A percentile compares a stretch with the other conserved stretches of the same genome.
phyloP scores from a whole-genome alignment of 2,888 invertebrate species.

The Pogonocherus hispidulus region DNA sequence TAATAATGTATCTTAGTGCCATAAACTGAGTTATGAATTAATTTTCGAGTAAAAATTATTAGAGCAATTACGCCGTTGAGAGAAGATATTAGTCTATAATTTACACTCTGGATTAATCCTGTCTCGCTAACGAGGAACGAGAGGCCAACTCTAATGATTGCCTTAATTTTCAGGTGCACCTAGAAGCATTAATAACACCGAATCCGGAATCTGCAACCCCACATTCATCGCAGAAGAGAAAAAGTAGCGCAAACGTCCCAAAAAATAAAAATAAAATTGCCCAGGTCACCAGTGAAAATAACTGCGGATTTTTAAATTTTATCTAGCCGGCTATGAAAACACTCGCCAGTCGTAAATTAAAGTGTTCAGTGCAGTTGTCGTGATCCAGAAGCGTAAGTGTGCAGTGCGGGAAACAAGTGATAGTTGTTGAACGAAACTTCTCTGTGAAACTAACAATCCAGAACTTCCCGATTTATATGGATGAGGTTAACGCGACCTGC shows the following conservation, averaged over 20 bases:
- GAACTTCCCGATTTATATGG: slow-evolving; percentile 46
- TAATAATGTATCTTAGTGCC: background rate
- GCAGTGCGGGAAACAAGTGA: slow-evolving; percentile 29
- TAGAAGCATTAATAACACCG: slow-evolving; percentile 3
- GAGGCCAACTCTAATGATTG: slow-evolving; percentile 3
- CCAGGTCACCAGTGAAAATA: slow-evolving; percentile 53
- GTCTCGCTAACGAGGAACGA: background rate
- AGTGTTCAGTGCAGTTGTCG: slow-evolving; percentile 43
- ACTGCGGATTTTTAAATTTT: slow-evolving; percentile 43
- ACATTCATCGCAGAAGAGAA: slow-evolving; percentile 34
- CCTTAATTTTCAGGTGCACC: slow-evolving; percentile 13
- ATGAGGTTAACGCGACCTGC: slow-evolving; percentile 32
- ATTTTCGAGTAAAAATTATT: background rate
- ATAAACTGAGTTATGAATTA: background rate
- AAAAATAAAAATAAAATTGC: slow-evolving; percentile 54
- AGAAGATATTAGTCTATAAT: background rate
- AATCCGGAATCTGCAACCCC: slow-evolving; percentile 4
- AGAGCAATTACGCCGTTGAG: background rate
- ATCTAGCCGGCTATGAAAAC: slow-evolving; percentile 46
- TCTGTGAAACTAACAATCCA: slow-evolving; percentile 34
- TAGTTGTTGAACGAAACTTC: slow-evolving; percentile 33
- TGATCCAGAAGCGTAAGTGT: slow-evolving; percentile 28
- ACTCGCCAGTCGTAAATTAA: slow-evolving; percentile 46
- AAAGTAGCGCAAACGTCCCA: too few relatives aligned
- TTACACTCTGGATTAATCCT: background rate